Evolutionary conservation across 2,113 vertebrate species (phyloP).

Genomic region (Columbina picui): DNA sequence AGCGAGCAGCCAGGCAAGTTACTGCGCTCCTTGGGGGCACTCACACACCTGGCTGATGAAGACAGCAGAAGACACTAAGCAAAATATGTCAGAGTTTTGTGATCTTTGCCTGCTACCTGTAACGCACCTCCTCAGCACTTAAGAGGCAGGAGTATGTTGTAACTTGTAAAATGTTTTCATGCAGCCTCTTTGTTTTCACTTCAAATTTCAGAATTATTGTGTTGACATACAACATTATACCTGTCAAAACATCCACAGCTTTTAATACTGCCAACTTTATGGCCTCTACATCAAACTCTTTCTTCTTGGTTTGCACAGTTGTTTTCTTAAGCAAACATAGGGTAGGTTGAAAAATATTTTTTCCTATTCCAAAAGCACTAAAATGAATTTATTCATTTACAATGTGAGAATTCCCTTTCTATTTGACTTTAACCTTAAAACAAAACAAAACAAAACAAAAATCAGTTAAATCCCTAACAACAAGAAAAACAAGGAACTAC

Average conservation of each 20-base stretch:
- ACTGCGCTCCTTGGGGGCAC: rapidly evolving
- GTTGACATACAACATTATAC: not conserved
- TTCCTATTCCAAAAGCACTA: not conserved
- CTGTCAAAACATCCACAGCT: not conserved
- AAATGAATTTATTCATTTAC: not conserved
- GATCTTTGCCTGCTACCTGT: not conserved
- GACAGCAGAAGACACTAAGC: not conserved
- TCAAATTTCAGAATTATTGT: not conserved
- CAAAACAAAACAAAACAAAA: not conserved
- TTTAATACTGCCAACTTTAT: not conserved
- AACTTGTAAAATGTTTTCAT: not conserved
- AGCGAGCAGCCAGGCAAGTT: not conserved
- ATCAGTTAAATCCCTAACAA: not conserved
- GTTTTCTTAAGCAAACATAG: not conserved
- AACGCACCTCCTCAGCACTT: not conserved
- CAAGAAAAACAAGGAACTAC: not conserved
- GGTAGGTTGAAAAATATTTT: not conserved
- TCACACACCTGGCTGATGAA: not conserved
- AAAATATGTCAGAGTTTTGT: not conserved
- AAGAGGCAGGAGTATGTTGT: not conserved
- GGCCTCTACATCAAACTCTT: not conserved
- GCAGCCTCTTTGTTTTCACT: not conserved
- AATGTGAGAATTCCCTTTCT: not conserved
- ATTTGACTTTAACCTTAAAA: not conserved
- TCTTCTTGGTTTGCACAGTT: not conserved